These are phyloP conservation scores for Diorhabda elongata DNA, from an alignment of 1,140 invertebrate genomes.

Conservation along the genomic window DNA sequence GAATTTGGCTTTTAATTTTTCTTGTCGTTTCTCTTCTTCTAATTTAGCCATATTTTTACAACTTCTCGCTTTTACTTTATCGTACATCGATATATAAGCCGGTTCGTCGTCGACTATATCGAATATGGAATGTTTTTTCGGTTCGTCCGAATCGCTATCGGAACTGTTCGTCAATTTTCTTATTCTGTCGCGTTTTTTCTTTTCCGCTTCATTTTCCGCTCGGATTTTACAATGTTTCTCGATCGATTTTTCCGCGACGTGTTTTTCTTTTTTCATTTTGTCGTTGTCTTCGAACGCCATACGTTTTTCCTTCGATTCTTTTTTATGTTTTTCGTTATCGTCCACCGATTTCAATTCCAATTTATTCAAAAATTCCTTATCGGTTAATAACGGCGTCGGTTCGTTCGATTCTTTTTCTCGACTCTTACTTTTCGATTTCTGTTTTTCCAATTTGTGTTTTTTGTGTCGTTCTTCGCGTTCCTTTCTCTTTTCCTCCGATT, in stretches of 20 bases:
- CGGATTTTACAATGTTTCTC: slow-evolving; percentile 21
- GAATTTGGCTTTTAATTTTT: slow-evolving; percentile 84
- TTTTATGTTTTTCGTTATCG: slow-evolving; percentile 53
- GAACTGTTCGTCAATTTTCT: slow-evolving; percentile 54
- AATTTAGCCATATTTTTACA: slow-evolving; percentile 89
- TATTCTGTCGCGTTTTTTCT: slow-evolving; percentile 49
- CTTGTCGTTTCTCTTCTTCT: slow-evolving; percentile 82
- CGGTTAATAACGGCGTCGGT: slow-evolving; percentile 39
- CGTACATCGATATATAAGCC: slow-evolving; percentile 95
- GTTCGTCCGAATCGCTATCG: slow-evolving; percentile 64
- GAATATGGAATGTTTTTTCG: slow-evolving; percentile 87
- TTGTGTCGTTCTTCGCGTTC: slow-evolving; percentile 45
- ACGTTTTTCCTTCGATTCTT: slow-evolving; percentile 49
- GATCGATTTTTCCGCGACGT: slow-evolving; percentile 5
- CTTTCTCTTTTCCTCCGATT: slow-evolving; percentile 33
- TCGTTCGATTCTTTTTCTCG: slow-evolving; percentile 43
- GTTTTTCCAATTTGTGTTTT: slow-evolving; percentile 41
- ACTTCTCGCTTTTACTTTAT: slow-evolving; percentile 93
- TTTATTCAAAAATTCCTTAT: slow-evolving; percentile 62
- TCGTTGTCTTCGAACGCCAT: slow-evolving; percentile 28
- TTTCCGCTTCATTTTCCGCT: slow-evolving; percentile 32
- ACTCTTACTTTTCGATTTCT: slow-evolving; percentile 43
- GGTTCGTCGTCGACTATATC: slow-evolving; percentile 86
- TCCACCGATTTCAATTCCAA: slow-evolving; percentile 52
- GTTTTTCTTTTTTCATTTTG: slow-evolving; percentile 17